These are phyloP conservation scores for Larimichthys crocea DNA, from an alignment of 2,113 vertebrate genomes.

Conservation along the genomic window DNA sequence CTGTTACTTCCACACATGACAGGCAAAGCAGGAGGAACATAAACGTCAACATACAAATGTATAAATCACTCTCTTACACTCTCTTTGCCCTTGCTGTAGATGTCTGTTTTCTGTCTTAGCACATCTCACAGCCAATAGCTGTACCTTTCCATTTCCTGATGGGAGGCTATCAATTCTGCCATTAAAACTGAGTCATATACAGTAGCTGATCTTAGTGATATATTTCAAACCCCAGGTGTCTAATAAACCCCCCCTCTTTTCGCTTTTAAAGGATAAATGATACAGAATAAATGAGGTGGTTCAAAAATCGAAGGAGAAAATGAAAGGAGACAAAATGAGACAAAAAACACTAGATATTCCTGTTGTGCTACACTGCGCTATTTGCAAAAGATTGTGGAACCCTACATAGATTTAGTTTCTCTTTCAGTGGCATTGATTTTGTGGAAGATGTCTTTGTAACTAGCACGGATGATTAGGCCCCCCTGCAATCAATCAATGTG, in stretches of 20 bases:
- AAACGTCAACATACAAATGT: conserved; percentile 48
- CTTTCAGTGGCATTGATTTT: conserved; percentile 76
- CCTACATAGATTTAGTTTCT: conserved; percentile 67
- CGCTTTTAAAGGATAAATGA: conserved; percentile 61
- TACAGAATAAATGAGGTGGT: conserved; percentile 61
- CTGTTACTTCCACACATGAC: conserved; percentile 10
- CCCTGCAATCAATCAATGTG: conserved; percentile 68
- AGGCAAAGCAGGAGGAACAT: conserved; percentile 31
- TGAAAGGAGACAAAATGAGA: conserved; percentile 56
- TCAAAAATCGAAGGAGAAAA: conserved; percentile 59
- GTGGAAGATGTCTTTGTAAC: conserved; percentile 75
- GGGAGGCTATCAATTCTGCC: conserved; percentile 48
- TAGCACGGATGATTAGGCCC: conserved; percentile 62
- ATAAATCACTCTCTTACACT: conserved; percentile 54
- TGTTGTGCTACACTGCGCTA: conserved; percentile 33
- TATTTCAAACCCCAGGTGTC: conserved; percentile 50
- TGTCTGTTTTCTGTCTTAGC: conserved; percentile 38
- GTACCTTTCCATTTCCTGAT: conserved; percentile 56
- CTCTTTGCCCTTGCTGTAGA: conserved; percentile 37
- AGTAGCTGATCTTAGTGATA: conserved; percentile 50
- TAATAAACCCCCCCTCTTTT: conserved; percentile 53
- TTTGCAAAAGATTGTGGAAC: conserved; percentile 45
- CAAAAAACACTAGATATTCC: conserved; percentile 53
- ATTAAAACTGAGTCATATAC: conserved; percentile 58
- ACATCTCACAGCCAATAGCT: conserved; percentile 35